Evolutionary conservation across 2,113 vertebrate species (phyloP).

Genomic region (Myrmophylax atrothorax): DNA sequence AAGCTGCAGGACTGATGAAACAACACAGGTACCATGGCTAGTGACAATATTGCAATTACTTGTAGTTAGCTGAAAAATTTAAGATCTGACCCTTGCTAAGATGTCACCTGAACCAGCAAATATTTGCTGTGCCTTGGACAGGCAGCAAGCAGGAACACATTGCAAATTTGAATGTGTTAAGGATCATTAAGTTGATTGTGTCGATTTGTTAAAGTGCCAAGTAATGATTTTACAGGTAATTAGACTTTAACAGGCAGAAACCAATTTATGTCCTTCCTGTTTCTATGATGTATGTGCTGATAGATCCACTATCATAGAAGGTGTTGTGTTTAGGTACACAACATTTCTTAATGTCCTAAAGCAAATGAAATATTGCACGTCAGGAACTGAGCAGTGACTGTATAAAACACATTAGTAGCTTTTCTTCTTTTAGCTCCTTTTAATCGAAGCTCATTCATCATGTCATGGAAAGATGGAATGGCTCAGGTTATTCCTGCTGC

Average conservation of each 20-base stretch:
- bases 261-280: constrained; percentile 69
- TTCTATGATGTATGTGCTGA: constrained; percentile 74
- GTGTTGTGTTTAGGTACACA: constrained; percentile 74
- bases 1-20: not conserved
- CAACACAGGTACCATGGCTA: not conserved
- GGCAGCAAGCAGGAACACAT: constrained; percentile 51
- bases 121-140: constrained; percentile 29
- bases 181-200: constrained; percentile 73
- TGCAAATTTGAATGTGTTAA: constrained; percentile 63
- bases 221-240: constrained; percentile 82
- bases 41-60: not conserved
- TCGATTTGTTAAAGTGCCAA: constrained; percentile 77
- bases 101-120: constrained; percentile 57
- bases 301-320: constrained; percentile 64
- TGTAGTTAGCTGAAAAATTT: constrained; percentile 15
- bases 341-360: constrained; percentile 70
- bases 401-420: constrained; percentile 75
- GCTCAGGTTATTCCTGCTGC: constrained; percentile 60
- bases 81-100: constrained; percentile 32
- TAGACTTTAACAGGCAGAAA: constrained; percentile 77
- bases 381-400: constrained; percentile 76
- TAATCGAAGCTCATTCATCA: constrained; percentile 75
- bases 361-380: constrained; percentile 77
- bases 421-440: constrained; percentile 73
- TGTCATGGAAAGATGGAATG: constrained; percentile 67